Evolutionary conservation across 2,113 vertebrate species (phyloP), one percentile per base, ranked within the genome.

Genomic region (Daubentonia madagascariensis): DNA sequence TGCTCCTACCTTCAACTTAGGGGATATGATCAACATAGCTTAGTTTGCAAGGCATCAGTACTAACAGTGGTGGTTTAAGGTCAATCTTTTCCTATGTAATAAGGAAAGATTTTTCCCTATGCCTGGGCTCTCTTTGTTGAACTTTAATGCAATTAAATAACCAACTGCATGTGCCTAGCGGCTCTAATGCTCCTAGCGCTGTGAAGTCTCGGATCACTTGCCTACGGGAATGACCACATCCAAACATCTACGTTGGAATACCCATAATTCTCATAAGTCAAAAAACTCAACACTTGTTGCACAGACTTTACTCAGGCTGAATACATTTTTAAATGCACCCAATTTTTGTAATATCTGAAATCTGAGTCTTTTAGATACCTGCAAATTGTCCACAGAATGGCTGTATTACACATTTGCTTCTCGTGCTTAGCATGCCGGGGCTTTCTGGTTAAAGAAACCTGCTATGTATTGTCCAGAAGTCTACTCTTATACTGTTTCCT

Each of bases 141-240:
- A 83, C 23, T 48, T 70, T 30, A 85, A 92, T 90, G 40, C 25
- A 61, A 68, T 50, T 45, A 65, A 70, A 17, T 50, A 85, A 81
- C 8, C 52, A 87, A 23, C 5, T n/a, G 1, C 57, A 72, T 52
- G 18, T 12, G 48, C n/a, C 50, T 17, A 18, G n/a, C 4, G 7
- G 17, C 32, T 54, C 45, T 16, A 4, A 40, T 4, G 37, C 40
- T 50, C 79, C 25, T 8, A 48, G 35, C 3, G 13, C 20, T n/a
- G 5, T 7, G 1, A 3, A 48, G 17, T 50, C 67, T 45, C 63
- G 28, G 50, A 79, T 2, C 20, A 3, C 0, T 1, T 43, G n/a
- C 32, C 73, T 16, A 1, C 1, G 12, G 30, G 52, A 50, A 32
- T 17, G 50, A 32, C 22, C 11, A 76, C 0, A 0, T n/a, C 59